Percentiles rank a stretch among this genome's conserved stretches.
These are phyloP conservation scores for Polymixis lichenea DNA, from an alignment of 2,888 invertebrate species.

Conservation along the genomic window DNA sequence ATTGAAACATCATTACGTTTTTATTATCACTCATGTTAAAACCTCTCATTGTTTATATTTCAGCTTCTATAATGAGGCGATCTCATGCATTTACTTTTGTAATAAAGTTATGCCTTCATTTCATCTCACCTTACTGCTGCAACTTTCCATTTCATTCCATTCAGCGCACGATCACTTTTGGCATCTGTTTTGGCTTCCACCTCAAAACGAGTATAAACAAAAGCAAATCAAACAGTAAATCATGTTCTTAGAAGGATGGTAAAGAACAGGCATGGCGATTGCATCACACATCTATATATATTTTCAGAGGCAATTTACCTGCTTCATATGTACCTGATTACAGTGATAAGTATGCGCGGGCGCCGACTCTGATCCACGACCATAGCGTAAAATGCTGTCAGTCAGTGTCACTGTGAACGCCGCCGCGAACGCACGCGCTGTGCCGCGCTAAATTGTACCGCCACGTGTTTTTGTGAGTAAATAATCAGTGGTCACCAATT, in stretches of 20 bases:
- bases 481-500: constrained; percentile 75
- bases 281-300: constrained; percentile 75
- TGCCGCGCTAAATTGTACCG: constrained; percentile 60
- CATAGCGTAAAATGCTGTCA: constrained; percentile 68
- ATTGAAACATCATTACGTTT: constrained; percentile 40
- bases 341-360: constrained; percentile 78
- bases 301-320: constrained; percentile 85
- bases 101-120: constrained; percentile 22
- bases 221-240: constrained; percentile 64
- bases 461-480: constrained; percentile 87
- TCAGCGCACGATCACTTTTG: constrained; percentile 50
- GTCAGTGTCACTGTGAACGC: constrained; percentile 80
- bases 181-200: constrained; percentile 61
- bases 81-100: constrained; percentile 14
- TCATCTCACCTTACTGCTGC: constrained; percentile 13
- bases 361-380: constrained; percentile 72
- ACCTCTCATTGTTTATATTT: constrained; percentile 31
- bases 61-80: constrained; percentile 28
- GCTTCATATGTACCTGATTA: constrained; percentile 71
- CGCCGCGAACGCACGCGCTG: constrained; percentile 76
- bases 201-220: constrained; percentile 64
- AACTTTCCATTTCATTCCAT: constrained; percentile 65
- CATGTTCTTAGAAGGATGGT: constrained; percentile 73
- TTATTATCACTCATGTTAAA: constrained; percentile 33
- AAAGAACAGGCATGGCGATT: constrained; percentile 71